Percentiles rank a stretch among this genome's conserved stretches.
Evolutionary conservation across 2,113 vertebrate genomes (phyloP).

Genomic region (Seriola dumerili): DNA sequence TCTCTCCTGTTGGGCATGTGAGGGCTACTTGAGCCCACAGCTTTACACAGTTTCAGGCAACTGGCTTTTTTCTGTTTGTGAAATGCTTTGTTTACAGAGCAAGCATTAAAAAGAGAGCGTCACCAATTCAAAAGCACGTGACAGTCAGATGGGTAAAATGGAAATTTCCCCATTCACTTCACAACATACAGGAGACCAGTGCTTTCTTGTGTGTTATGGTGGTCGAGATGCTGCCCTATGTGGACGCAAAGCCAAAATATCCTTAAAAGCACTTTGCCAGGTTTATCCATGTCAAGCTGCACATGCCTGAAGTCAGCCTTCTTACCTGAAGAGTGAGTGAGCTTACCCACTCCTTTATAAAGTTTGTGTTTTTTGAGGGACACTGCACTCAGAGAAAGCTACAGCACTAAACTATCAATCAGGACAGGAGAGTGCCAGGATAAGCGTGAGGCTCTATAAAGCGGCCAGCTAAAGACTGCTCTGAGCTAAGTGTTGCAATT

Average conservation of each 20-base stretch:
- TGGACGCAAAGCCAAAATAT: neutral
- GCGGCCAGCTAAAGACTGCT: slow-evolving; percentile 55
- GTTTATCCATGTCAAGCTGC: slow-evolving; percentile 10
- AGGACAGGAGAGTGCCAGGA: slow-evolving; percentile 48
- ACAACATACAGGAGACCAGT: neutral
- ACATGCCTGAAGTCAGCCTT: neutral
- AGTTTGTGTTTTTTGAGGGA: slow-evolving; percentile 50
- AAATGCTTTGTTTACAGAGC: slow-evolving; percentile 12
- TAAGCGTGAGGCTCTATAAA: slow-evolving; percentile 57
- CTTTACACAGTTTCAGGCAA: neutral
- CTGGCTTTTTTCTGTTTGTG: neutral
- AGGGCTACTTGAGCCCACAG: neutral
- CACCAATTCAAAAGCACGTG: slow-evolving; percentile 2
- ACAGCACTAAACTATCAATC: slow-evolving; percentile 52
- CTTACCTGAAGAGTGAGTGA: slow-evolving; percentile 32
- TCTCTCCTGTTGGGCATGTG: neutral
- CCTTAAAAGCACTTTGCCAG: neutral
- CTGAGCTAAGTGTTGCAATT: slow-evolving; percentile 58
- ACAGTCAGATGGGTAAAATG: slow-evolving; percentile 23
- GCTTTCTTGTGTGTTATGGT: neutral
- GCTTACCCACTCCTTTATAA: slow-evolving; percentile 55
- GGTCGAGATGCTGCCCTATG: too few relatives aligned
- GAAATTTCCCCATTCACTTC: neutral
- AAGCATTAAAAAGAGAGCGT: neutral
- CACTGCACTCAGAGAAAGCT: slow-evolving; percentile 44